These are phyloP conservation scores for Drosophila cracens DNA, from an alignment of 2,888 invertebrate genomes.

Conservation along the genomic window DNA sequence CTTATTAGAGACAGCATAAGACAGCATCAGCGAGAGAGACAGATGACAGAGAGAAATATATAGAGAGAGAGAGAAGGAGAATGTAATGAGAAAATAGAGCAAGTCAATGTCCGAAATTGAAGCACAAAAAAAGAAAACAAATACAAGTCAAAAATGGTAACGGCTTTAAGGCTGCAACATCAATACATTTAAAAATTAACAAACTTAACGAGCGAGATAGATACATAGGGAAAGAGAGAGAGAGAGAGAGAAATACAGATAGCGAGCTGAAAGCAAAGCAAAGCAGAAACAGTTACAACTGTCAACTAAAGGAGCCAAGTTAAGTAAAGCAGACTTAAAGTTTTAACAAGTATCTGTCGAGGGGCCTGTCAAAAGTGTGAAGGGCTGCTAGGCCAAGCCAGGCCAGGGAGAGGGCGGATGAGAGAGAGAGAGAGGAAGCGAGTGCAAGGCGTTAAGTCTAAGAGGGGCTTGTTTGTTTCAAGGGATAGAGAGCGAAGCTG, in stretches of 20 bases:
- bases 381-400: background rate
- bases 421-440: constrained; percentile 13
- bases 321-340: constrained; percentile 80
- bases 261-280: constrained; percentile 25
- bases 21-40: background rate
- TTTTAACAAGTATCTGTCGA: constrained; percentile 74
- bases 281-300: constrained; percentile 75
- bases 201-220: constrained; percentile 14
- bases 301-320: constrained; percentile 76
- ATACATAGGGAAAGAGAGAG: constrained; percentile 1
- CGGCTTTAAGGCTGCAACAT: constrained; percentile 52
- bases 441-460: constrained; percentile 52
- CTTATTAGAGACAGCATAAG: constrained; percentile 6
- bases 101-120: constrained; percentile 57
- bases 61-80: background rate
- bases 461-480: background rate
- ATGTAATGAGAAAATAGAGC: constrained; percentile 40
- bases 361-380: constrained; percentile 26
- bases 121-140: constrained; percentile 8
- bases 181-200: constrained; percentile 55
- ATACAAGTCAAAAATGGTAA: constrained; percentile 32
- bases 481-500: constrained; percentile 23
- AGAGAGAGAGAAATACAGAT: constrained; percentile 2
- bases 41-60: constrained; percentile 5
- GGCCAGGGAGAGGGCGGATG: background rate